Base-by-base conservation (phyloP, 1,140 invertebrate species). In the Ladona fulva region DNA sequence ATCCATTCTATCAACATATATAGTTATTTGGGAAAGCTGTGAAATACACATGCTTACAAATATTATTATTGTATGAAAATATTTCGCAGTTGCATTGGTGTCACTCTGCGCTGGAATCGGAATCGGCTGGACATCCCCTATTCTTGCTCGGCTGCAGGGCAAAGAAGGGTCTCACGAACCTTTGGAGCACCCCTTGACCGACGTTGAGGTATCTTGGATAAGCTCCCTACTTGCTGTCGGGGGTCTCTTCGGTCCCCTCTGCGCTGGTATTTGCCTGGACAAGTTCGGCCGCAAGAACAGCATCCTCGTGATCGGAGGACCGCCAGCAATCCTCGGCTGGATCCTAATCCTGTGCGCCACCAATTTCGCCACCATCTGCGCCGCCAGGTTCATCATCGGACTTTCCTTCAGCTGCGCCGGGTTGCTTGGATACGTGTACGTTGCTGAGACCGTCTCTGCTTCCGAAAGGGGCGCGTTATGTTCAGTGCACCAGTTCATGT, bases 91-190 rank as follows among this genome's bases (percentile, higher is more conserved):
- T 37, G 29, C 29, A 5, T 37, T 37, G 29, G 29, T 37, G 29
- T 37, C 29, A 1, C 29, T 66, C 5, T 19, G 52, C 14, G 52
- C 52, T 16, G 85, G 85, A 25, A 81, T 77, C 74, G 91, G 90
- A 0, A 81, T 96, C 1, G 92, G 91, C 16, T 96, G 94, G 93
- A 92, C 93, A 0, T 93, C 94, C 0, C 93, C 94, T 12, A 92
- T 92, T 0, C 82, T 94, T n/a, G 89, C 90, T 0, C 88, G 91
- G 79, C 83, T 93, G 19, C 82, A 84, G 16, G 80, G 80, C 83
- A 37, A 37, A 37, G 52, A 16, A 19, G 80, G 74, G 82, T 19
- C 52, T 12, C 19, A 52, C 19, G 19, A 52, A 19, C 52, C 52
- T 16, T 22, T 66, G 52, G 16, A 3, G 3, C 52, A 66, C 14